Evolutionary conservation across 2,113 vertebrate genomes (phyloP), one percentile per base, ranked within the genome.

Genomic region (Pongo pygmaeus): DNA sequence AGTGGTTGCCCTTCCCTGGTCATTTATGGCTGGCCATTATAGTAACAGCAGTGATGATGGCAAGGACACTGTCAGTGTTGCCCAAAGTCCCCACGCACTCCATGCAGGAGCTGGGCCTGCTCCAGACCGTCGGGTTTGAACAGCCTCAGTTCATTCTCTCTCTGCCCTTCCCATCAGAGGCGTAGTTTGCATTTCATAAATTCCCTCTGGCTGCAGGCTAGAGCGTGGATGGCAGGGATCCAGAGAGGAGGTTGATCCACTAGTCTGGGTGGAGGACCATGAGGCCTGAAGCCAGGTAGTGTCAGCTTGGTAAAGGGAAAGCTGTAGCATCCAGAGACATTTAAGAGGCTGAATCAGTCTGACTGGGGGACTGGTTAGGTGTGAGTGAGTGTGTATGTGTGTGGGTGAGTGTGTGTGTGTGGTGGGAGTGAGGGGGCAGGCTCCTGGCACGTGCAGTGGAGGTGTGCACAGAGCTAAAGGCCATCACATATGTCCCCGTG

Each of bases 201-300:
- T 40, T 52, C 27, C 22, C 67, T 86, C 83, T 27, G 46, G 74
- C 32, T 57, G 3, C 55, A 78, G 85, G 79, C 43, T 48, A 38
- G 74, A 89, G 11, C 35, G 2, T 0, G 7, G 59, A 5, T 7
- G 30, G 30, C 30, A 59, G 23, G 50, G 48, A 61, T 25, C 48
- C 8, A 0, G 5, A 1, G 22, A 77, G 48, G 61, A 78, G 30
- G 32, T 9, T 8, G 4, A n/a, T 11, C 1, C 0, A 0, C 22
- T 14, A 50, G 18, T 70, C 30, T 57, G 35, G 46, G 32, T 14
- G 32, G 77, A 91, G 52, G 69, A 30, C 27, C 13, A 4, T 13
- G 48, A 13, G 18, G 46, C 16, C 72, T n/a, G 1, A 48, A 11
- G 18, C 12, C 81, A 70, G 50, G 27, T 1, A 0, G 16, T 11